These are phyloP conservation scores for Neocrepidodera transversa DNA, from an alignment of 2,888 invertebrate genomes.

Conservation along the genomic window DNA sequence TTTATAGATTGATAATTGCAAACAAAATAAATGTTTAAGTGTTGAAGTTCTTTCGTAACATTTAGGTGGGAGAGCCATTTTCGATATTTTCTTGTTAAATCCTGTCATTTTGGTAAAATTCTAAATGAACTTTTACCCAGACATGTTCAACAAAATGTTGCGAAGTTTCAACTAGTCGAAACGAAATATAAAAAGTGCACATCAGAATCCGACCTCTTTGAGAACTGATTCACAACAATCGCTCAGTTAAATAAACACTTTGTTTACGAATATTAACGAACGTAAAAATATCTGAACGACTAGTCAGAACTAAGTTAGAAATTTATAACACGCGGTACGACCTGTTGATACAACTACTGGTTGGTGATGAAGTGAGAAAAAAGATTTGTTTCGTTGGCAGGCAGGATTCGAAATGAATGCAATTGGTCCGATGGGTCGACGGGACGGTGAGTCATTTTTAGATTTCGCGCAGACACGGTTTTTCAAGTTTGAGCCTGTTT, in stretches of 20 bases:
- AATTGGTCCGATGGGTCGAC: not conserved
- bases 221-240: not conserved
- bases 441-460: conserved; percentile 7
- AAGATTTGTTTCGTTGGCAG: not conserved
- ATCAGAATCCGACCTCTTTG: not conserved
- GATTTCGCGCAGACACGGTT: not conserved
- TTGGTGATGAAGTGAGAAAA: not conserved
- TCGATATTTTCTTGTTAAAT: conserved; percentile 34
- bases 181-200: not conserved
- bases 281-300: not conserved
- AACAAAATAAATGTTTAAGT: conserved; percentile 27
- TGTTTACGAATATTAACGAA: not conserved
- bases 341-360: not conserved
- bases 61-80: conserved; percentile 38
- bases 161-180: conserved; percentile 34
- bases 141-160: conserved; percentile 31
- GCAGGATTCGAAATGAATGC: not conserved
- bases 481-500: conserved; percentile 23
- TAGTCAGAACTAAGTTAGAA: not conserved
- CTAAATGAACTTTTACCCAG: conserved; percentile 12
- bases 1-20: conserved; percentile 32
- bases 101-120: conserved; percentile 32
- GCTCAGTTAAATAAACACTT: not conserved
- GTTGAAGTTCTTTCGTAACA: conserved; percentile 23
- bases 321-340: not conserved